phyloP scores from a whole-genome alignment of 2,797 vertebrate genomes.

The Tiaroga cobitis region DNA sequence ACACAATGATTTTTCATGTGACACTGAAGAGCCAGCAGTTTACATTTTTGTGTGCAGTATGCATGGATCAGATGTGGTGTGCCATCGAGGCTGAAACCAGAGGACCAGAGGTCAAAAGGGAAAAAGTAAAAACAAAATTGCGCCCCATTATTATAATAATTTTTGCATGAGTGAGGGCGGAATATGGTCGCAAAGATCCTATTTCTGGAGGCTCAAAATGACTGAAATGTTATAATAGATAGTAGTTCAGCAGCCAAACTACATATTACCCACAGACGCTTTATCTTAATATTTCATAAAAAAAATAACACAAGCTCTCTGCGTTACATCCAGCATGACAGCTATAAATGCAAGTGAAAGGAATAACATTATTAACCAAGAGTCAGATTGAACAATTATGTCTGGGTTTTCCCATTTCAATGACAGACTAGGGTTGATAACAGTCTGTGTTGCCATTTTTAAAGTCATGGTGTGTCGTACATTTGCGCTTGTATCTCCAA shows the following conservation, averaged over 20 bases:
- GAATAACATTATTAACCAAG: conserved; percentile 6
- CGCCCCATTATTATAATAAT: background rate
- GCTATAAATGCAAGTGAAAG: conserved; percentile 15
- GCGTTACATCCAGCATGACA: background rate
- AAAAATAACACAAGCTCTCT: background rate
- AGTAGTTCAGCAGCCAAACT: background rate
- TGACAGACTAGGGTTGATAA: conserved; percentile 41
- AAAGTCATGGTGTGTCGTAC: background rate
- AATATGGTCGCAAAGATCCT: background rate
- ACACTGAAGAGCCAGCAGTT: background rate
- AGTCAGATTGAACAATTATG: conserved; percentile 16
- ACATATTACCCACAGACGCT: background rate
- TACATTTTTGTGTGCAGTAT: background rate
- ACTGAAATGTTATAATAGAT: background rate
- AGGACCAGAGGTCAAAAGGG: background rate
- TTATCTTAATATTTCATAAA: conserved; percentile 26
- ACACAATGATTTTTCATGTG: background rate
- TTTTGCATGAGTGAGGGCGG: background rate
- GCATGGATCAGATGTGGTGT: background rate
- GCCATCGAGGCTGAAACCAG: background rate
- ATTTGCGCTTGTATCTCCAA: background rate
- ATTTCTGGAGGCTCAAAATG: background rate
- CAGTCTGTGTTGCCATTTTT: conserved; percentile 12
- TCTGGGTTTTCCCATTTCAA: conserved; percentile 20
- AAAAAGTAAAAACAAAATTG: background rate